Evolutionary conservation across 2,113 vertebrate species (phyloP).

Genomic region (Hippocampus mohnikei): DNA sequence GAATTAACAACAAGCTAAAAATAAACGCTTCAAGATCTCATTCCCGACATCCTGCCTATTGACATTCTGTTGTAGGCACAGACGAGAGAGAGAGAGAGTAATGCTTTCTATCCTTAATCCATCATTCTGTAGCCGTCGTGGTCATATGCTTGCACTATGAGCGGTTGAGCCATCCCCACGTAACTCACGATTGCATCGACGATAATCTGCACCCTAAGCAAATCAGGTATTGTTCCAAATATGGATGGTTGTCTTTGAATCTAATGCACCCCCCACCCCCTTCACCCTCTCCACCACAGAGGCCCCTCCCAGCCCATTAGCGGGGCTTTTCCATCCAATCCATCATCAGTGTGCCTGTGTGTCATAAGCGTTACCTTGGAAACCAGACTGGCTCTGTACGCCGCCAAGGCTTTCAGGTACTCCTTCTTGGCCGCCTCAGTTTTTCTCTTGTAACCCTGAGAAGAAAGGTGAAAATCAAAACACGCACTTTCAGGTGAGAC

Average conservation of each 20-base stretch:
- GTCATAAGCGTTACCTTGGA: constrained; percentile 90
- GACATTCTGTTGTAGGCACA: constrained; percentile 11
- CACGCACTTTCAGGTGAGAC: constrained; percentile 44
- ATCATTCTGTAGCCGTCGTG: constrained; percentile 24
- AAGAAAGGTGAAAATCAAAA: constrained; percentile 57
- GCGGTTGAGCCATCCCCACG: constrained; percentile 49
- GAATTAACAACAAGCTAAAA: constrained; percentile 43
- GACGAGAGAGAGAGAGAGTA: constrained; percentile 21
- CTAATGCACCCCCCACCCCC: constrained; percentile 13
- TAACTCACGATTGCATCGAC: constrained; percentile 34
- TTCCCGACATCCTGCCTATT: constrained; percentile 30
- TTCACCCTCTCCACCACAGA: constrained; percentile 20
- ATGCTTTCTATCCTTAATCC: constrained; percentile 12
- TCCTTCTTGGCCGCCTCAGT: constrained; percentile 99
- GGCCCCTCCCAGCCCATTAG: constrained; percentile 66
- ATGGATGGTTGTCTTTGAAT: constrained; percentile 43
- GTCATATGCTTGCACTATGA: constrained; percentile 30
- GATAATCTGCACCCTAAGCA: constrained; percentile 53
- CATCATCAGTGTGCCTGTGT: constrained; percentile 66
- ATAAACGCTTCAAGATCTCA: constrained; percentile 32
- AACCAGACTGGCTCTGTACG: constrained; percentile 96
- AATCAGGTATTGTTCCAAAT: constrained; percentile 64
- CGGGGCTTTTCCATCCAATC: constrained; percentile 72
- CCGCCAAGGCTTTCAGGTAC: constrained; percentile 96
- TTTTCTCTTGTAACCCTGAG: constrained; percentile 97